These are phyloP conservation scores for Chiloscyllium plagiosum DNA, from an alignment of 2,113 vertebrate genomes.

Conservation along the genomic window DNA sequence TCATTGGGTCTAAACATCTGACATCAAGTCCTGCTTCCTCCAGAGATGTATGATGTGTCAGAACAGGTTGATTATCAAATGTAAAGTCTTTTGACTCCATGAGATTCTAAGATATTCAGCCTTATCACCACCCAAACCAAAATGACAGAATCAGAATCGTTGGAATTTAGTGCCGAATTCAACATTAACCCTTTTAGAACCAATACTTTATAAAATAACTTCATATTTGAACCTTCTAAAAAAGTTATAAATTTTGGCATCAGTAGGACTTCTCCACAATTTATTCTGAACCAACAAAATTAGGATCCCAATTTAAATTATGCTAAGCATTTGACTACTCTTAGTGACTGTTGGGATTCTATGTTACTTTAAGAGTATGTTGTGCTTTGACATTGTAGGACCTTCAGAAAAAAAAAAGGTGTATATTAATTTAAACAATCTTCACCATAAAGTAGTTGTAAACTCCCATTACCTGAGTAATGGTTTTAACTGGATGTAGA, in stretches of 20 bases:
- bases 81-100: too few species aligned
- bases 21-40: too few species aligned
- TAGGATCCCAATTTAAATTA: background rate
- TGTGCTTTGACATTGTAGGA: background rate
- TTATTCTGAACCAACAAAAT: background rate
- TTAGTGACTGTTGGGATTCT: background rate
- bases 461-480: constrained; percentile 72
- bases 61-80: too few species aligned
- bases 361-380: background rate
- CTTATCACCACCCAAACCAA: too few species aligned
- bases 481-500: constrained; percentile 70
- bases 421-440: background rate
- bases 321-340: background rate
- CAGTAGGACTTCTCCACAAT: background rate
- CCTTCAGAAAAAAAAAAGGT: background rate
- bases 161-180: too few species aligned
- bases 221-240: background rate
- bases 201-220: too few species aligned
- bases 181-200: too few species aligned
- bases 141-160: too few species aligned
- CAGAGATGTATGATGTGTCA: too few species aligned
- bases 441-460: background rate
- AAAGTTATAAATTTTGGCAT: background rate
- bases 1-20: too few species aligned
- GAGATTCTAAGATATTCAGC: too few species aligned